Evolutionary conservation across 1,140 invertebrate genomes (phyloP).

Genomic region (Tribolium madens): DNA sequence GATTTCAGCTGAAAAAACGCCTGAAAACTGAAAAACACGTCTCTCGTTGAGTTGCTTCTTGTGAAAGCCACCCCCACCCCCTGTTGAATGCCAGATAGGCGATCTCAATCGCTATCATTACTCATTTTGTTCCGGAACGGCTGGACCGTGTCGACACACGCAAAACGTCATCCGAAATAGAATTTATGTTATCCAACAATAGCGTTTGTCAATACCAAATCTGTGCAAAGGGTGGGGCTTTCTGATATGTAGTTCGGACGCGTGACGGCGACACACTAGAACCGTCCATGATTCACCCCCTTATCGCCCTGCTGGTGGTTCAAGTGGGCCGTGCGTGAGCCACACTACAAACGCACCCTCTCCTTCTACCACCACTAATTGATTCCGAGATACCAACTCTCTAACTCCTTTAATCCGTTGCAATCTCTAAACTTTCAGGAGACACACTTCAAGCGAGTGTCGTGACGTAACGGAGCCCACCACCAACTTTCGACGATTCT

Average conservation of each 20-base stretch:
- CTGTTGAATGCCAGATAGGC: constrained; percentile 43
- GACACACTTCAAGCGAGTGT: constrained; percentile 11
- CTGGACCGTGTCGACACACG: constrained; percentile 62
- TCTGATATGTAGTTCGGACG: constrained; percentile 60
- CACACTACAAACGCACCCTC: constrained; percentile 38
- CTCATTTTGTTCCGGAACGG: constrained; percentile 59
- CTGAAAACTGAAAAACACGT: too few relatives aligned
- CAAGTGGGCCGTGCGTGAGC: constrained; percentile 38
- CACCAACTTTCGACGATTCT: constrained; percentile 20
- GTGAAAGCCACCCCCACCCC: background rate
- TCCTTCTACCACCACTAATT: constrained; percentile 42
- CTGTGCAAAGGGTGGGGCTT: constrained; percentile 56
- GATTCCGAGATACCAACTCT: constrained; percentile 48
- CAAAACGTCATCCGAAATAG: constrained; percentile 58
- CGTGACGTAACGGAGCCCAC: background rate
- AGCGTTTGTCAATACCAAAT: constrained; percentile 62
- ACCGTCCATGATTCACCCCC: constrained; percentile 49
- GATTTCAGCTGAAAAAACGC: too few relatives aligned
- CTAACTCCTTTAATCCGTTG: constrained; percentile 44
- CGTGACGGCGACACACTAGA: constrained; percentile 55
- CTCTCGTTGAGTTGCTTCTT: background rate
- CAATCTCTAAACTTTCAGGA: constrained; percentile 47
- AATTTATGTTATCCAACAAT: constrained; percentile 61
- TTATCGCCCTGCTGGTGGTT: constrained; percentile 41
- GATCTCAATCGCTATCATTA: constrained; percentile 51